Percentiles rank a stretch among this genome's conserved stretches.
phyloP scores from a whole-genome alignment of 2,797 vertebrate genomes.

The Tokudaia muenninki region DNA sequence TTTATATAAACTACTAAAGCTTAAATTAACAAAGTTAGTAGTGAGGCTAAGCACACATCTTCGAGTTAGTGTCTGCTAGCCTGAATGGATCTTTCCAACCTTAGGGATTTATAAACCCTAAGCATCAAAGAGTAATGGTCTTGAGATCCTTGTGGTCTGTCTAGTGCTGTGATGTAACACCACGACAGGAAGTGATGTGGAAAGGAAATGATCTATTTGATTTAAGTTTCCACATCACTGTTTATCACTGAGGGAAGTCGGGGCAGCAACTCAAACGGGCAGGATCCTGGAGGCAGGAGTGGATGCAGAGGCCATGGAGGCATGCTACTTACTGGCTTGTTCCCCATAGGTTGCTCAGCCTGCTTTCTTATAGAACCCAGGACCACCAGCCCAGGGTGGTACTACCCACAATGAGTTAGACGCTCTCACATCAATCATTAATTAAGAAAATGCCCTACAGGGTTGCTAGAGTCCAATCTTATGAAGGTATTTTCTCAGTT shows the following conservation, averaged over 20 bases:
- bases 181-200: too few species aligned
- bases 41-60: neutral
- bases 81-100: neutral
- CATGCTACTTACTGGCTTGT: neutral
- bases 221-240: neutral
- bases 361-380: neutral
- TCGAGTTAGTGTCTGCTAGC: neutral
- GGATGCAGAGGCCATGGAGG: neutral
- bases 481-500: neutral
- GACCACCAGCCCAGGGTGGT: neutral
- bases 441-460: neutral
- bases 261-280: neutral
- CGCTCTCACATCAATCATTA: neutral
- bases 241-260: neutral
- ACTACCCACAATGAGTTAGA: neutral
- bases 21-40: neutral
- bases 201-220: neutral
- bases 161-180: neutral
- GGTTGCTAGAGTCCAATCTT: neutral
- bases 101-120: neutral
- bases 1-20: neutral
- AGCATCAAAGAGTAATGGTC: neutral
- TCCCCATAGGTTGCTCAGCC: neutral
- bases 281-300: neutral
- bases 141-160: neutral